Evolutionary conservation across 2,113 vertebrate genomes (phyloP).

Genomic region (Physeter macrocephalus): DNA sequence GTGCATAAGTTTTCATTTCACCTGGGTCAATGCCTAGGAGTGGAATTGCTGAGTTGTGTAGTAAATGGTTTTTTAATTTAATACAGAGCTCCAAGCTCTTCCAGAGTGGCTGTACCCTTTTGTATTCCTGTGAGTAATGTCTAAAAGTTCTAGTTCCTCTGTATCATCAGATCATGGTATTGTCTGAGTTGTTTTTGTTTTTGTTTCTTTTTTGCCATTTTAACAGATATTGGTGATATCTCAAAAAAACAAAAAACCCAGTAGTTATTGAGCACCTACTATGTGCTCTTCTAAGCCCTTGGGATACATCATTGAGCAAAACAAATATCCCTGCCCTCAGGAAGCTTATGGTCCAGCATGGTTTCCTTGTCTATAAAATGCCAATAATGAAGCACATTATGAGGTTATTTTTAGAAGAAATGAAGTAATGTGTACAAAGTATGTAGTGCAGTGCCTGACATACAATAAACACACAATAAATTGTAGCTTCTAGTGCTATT

Average conservation of each 20-base stretch:
- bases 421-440: background rate
- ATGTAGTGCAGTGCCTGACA: background rate
- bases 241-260: background rate
- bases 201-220: background rate
- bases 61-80: background rate
- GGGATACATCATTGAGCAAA: background rate
- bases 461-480: background rate
- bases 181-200: background rate
- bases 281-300: background rate
- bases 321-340: background rate
- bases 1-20: background rate
- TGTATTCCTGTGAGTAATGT: background rate
- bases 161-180: background rate
- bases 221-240: background rate
- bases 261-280: background rate
- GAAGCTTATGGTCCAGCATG: background rate
- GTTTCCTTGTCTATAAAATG: background rate
- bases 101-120: background rate
- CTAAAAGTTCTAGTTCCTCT: background rate
- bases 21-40: background rate
- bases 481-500: too few relatives aligned
- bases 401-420: background rate
- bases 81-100: background rate
- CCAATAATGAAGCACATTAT: too few relatives aligned
- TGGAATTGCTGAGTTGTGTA: background rate